Conservation (phyloP, 2,113 vertebrate genomes). For the Otis tarda region DNA sequence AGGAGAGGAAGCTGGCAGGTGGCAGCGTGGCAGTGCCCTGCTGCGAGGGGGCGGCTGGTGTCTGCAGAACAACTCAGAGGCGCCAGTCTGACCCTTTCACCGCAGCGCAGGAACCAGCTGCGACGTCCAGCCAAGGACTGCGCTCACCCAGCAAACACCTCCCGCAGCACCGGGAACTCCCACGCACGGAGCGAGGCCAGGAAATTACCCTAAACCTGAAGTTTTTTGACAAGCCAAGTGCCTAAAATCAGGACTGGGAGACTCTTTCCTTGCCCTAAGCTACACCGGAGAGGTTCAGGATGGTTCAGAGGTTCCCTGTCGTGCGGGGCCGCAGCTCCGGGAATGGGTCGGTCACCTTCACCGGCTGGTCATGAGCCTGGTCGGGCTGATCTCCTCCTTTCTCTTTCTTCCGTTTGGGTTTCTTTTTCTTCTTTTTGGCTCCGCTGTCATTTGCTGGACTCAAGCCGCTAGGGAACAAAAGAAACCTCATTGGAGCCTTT, state of each 20-base stretch:
- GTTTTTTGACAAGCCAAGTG: neutral
- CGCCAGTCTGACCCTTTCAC: neutral
- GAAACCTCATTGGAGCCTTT: constrained; percentile 19
- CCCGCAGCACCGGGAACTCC: neutral
- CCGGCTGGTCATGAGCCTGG: constrained; percentile 81
- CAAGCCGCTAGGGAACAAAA: constrained; percentile 81
- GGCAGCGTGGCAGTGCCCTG: neutral
- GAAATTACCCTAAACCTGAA: neutral
- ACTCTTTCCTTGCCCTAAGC: neutral
- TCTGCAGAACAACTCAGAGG: neutral
- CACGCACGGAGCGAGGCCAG: neutral
- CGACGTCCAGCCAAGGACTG: neutral
- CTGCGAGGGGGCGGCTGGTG: neutral
- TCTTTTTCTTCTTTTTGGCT: constrained; percentile 98
- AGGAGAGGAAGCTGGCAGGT: neutral
- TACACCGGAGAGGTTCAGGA: neutral
- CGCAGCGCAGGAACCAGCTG: neutral
- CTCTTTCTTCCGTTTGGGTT: constrained; percentile 95
- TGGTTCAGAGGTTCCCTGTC: neutral
- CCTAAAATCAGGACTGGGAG: neutral
- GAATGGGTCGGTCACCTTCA: constrained; percentile 78
- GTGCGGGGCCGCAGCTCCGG: accelerated
- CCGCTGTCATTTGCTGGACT: constrained; percentile 88
- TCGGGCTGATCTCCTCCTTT: constrained; percentile 85
- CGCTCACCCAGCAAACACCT: neutral